Conservation (phyloP, 2,113 vertebrate species). For the Chionodraco myersi region DNA sequence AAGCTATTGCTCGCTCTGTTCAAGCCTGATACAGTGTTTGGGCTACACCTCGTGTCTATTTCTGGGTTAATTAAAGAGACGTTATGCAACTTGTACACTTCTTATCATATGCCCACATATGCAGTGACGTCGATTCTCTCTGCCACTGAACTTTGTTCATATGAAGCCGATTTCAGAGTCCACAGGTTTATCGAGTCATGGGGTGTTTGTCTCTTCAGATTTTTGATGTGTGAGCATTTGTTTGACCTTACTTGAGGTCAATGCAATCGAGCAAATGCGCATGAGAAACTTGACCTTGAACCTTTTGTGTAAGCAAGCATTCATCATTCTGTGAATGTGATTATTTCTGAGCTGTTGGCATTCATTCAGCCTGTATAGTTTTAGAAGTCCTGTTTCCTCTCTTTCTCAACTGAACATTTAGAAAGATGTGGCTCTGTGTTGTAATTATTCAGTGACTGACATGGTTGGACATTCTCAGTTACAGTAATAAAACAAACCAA, state of each 20-base stretch:
- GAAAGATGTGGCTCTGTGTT: constrained; percentile 19
- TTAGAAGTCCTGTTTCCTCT: constrained; percentile 36
- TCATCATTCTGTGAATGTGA: constrained; percentile 19
- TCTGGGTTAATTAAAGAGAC: constrained; percentile 49
- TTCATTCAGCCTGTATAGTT: constrained; percentile 1
- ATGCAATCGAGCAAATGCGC: constrained; percentile 13
- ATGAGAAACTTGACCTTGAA: constrained; percentile 44
- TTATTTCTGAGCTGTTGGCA: constrained; percentile 13
- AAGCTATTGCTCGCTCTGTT: constrained; percentile 7
- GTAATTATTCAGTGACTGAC: constrained; percentile 16
- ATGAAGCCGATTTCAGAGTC: constrained; percentile 27
- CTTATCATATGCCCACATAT: constrained; percentile 48
- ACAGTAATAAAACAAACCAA: not conserved
- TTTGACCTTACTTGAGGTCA: constrained; percentile 42
- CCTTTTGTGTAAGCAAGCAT: constrained; percentile 29
- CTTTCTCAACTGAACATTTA: constrained; percentile 10
- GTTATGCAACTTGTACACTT: constrained; percentile 44
- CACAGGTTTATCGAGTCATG: constrained; percentile 32
- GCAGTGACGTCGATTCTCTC: constrained; percentile 1
- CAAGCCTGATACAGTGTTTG: constrained; percentile 18
- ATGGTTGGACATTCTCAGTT: constrained; percentile 6
- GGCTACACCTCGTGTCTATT: constrained; percentile 33
- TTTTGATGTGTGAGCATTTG: constrained; percentile 27
- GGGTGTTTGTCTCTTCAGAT: constrained; percentile 17
- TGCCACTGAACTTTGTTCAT: constrained; percentile 54